Base-by-base conservation (phyloP, 92 coral and sea anemone species). In the Phenganax stokvisi region DNA sequence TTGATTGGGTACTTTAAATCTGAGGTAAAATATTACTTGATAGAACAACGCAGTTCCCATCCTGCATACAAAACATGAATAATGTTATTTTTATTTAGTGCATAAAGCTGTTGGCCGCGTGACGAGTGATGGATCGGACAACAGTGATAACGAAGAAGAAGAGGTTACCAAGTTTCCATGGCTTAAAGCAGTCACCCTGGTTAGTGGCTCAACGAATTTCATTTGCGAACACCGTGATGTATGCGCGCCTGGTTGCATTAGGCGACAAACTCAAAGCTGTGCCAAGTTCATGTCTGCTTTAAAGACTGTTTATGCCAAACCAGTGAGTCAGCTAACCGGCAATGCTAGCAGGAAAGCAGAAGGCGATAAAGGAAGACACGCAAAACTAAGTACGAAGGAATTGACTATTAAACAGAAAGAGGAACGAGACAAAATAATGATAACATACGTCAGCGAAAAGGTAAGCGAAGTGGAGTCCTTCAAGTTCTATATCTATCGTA, bases 211-310 rank as follows among this genome's bases (percentile, higher is more conserved):
- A 59, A 94, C 97, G 15, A 90, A 89, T 58, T 92, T 92, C 77
- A 81, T 94, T 76, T 94, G 98, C 76, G 91, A 89, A 56, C 98
- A 94, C 83, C 97, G 88, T 71, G 89, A 90, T 63, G 83, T 84
- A 51, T 94, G 98, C 76, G 92, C 91, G 7, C 68, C 86, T 17
- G 87, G 88, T 71, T 94, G 98, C 27, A 93, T 92, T 59, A 93
- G 89, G 73, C 89, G 97, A 28, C 98, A 94, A 84, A 87, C 91
- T 68, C 94, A 93, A 30, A 88, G 91, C 84, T 94, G 98, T 57
- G 85, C 92, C 20, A 83, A 93, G 62, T 92, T 94, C 77, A 75
- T 90, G 58, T 89, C 81, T 67, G 97, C 98, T 0, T 59, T 94
- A 57, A 88, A 89, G 85, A 83, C 88, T 16, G 89, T 94, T 20